Conservation (phyloP, 2,888 invertebrate species). For the Cataglyphis altisquamis region DNA sequence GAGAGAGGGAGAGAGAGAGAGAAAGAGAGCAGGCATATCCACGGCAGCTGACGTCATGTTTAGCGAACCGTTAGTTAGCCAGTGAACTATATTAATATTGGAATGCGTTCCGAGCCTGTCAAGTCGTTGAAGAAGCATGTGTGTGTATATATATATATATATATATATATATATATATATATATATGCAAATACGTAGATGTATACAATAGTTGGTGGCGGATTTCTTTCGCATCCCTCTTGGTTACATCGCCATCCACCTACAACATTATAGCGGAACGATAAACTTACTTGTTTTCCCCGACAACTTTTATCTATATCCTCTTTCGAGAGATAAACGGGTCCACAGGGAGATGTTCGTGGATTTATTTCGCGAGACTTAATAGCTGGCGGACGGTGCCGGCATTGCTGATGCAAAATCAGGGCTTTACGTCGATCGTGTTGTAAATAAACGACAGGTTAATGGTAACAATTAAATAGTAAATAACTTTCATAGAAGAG, state of each 20-base stretch:
- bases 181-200: conserved; percentile 58
- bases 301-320: conserved; percentile 48
- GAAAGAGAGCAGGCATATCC: conserved; percentile 42
- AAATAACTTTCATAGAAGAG: background rate
- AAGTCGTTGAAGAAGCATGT: conserved; percentile 45
- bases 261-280: conserved; percentile 25
- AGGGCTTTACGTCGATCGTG: background rate
- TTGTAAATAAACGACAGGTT: background rate
- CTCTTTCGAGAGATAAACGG: conserved; percentile 26
- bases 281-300: conserved; percentile 48
- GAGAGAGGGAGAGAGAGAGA: conserved; percentile 7
- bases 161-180: conserved; percentile 60
- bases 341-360: conserved; percentile 6
- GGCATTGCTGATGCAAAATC: background rate
- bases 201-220: conserved; percentile 12
- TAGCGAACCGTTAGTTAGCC: conserved; percentile 66
- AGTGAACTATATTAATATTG: conserved; percentile 68
- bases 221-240: conserved; percentile 38
- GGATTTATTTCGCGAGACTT: conserved; percentile 36
- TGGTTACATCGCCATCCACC: conserved; percentile 26
- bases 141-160: conserved; percentile 56
- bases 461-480: background rate
- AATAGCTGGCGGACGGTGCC: conserved; percentile 9
- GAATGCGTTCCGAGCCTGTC: conserved; percentile 59
- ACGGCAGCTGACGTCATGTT: conserved; percentile 58